These are phyloP conservation scores for Odocoileus hemionus DNA, from an alignment of 2,113 vertebrate genomes.

Conservation along the genomic window DNA sequence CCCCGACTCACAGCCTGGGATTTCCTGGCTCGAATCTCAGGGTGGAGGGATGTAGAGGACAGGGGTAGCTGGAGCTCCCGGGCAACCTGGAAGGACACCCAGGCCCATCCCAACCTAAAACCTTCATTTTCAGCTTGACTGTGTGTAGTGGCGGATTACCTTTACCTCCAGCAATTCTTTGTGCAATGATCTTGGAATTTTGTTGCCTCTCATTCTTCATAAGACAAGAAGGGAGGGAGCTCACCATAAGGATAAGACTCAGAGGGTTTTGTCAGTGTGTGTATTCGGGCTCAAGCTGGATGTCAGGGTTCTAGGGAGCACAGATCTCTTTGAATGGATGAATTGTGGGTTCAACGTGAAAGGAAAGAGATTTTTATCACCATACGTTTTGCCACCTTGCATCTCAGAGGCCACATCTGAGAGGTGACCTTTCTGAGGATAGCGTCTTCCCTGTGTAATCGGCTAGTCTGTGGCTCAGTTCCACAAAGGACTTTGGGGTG, in stretches of 20 bases:
- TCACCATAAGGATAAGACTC: not conserved
- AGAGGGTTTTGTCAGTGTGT: not conserved
- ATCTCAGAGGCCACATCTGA: not conserved
- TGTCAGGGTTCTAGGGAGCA: accelerated
- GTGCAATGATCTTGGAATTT: not conserved
- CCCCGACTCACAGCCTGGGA: not conserved
- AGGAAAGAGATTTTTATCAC: not conserved
- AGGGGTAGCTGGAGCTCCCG: not conserved
- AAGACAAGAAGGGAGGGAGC: not conserved
- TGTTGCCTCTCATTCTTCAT: not conserved
- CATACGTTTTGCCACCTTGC: not conserved
- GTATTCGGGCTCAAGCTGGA: not conserved
- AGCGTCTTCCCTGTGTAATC: not conserved
- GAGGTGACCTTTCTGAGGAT: not conserved
- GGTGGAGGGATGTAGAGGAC: not conserved
- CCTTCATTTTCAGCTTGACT: not conserved
- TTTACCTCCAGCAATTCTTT: not conserved
- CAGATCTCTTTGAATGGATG: not conserved
- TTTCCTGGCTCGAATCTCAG: not conserved
- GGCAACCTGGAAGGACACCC: not conserved
- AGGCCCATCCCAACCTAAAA: not conserved
- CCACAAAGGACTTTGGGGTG: not conserved
- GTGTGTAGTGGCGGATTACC: not conserved
- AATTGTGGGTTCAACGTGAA: not conserved
- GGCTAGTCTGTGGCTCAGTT: not conserved